A percentile compares a stretch with the other conserved stretches of the same genome.
Evolutionary conservation across 2,797 vertebrate species (phyloP).

Genomic region (Rhincodon typus): DNA sequence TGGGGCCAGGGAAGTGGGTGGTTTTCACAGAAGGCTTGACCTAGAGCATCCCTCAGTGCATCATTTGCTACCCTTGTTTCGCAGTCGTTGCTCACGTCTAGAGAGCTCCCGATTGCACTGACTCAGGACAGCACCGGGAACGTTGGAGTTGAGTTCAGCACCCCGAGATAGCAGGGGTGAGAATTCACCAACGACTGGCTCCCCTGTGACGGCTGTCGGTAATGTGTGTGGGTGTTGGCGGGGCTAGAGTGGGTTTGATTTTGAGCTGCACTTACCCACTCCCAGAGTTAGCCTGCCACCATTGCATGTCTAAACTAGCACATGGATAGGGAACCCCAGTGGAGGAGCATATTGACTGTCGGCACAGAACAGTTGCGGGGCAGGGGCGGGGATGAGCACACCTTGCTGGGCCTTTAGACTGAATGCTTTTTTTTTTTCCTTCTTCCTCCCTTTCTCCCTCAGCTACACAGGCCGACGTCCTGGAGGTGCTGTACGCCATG

Average conservation of each 20-base stretch:
- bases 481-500: slow-evolving; percentile 72
- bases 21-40: neutral
- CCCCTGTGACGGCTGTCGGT: neutral
- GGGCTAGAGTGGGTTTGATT: neutral
- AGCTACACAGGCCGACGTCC: slow-evolving; percentile 51
- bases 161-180: neutral
- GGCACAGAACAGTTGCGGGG: neutral
- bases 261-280: no score
- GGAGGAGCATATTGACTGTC: neutral
- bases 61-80: neutral
- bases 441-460: neutral
- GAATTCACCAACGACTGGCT: neutral
- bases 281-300: no score
- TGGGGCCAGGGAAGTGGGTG: no score
- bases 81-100: neutral
- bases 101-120: neutral
- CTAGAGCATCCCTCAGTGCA: neutral
- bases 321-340: neutral
- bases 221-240: neutral
- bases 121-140: neutral
- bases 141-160: neutral
- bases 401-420: neutral
- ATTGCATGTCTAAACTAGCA: neutral
- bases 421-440: neutral
- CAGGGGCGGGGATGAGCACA: neutral